Conservation (phyloP, 92 coral and sea anemone genomes). For the Parazoanthus atlanticus region DNA sequence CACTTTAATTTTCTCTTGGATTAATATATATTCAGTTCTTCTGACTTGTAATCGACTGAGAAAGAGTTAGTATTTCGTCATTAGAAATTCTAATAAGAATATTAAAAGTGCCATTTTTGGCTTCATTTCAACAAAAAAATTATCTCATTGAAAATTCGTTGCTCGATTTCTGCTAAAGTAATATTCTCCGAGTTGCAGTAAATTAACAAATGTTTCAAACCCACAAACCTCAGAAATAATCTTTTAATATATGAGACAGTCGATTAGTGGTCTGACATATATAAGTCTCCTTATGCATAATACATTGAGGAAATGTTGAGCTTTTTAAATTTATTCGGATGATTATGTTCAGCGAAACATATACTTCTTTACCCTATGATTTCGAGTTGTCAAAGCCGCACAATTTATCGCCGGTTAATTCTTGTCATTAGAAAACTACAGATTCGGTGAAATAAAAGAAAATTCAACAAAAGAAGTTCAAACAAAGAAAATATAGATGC, state of each 20-base stretch:
- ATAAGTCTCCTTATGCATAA: conserved; percentile 9
- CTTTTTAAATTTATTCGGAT: background rate
- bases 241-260: background rate
- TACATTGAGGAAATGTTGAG: background rate
- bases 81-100: conserved; percentile 19
- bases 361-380: background rate
- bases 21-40: background rate
- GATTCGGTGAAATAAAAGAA: background rate
- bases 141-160: background rate
- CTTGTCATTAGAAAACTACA: background rate
- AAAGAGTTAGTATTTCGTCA: background rate
- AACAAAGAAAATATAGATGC: background rate
- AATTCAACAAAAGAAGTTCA: background rate
- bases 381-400: background rate
- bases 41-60: background rate
- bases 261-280: conserved; percentile 15
- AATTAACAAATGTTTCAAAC: conserved; percentile 7
- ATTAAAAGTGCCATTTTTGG: background rate
- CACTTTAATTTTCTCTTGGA: background rate
- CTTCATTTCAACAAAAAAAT: background rate
- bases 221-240: conserved; percentile 10
- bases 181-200: background rate
- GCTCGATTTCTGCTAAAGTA: background rate
- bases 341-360: background rate
- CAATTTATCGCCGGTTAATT: background rate